phyloP scores from a whole-genome alignment of 2,888 invertebrate genomes.

The Yponomeuta sedellus region DNA sequence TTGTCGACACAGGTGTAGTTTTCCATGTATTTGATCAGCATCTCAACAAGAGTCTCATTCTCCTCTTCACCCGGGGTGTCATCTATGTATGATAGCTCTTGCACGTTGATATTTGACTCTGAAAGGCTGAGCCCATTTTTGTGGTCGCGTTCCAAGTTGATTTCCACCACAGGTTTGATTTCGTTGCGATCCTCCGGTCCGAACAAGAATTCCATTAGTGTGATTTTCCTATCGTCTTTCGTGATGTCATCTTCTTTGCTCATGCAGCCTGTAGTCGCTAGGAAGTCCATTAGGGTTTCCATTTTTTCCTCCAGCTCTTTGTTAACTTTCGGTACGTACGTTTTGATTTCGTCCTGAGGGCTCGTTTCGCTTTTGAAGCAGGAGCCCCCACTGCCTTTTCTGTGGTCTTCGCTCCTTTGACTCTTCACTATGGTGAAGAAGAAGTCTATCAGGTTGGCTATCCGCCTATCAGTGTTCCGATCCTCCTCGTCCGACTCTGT shows the following conservation, averaged over 20 bases:
- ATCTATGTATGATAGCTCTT: slow-evolving; percentile 58
- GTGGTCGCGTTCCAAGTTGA: slow-evolving; percentile 37
- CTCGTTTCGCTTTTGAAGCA: slow-evolving; percentile 63
- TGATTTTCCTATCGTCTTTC: slow-evolving; percentile 62
- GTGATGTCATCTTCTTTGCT: slow-evolving; percentile 42
- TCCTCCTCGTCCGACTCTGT: slow-evolving; percentile 58
- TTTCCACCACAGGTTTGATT: slow-evolving; percentile 49
- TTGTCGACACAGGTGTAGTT: slow-evolving; percentile 48
- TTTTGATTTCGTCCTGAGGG: slow-evolving; percentile 45
- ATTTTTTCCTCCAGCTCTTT: slow-evolving; percentile 66
- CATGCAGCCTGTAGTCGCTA: slow-evolving; percentile 64
- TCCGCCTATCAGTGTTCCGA: slow-evolving; percentile 56
- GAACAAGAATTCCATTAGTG: slow-evolving; percentile 68
- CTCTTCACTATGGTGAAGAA: slow-evolving; percentile 71
- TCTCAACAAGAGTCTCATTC: slow-evolving; percentile 60
- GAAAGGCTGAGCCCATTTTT: slow-evolving; percentile 48
- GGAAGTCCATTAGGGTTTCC: slow-evolving; percentile 68
- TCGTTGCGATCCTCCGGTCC: slow-evolving; percentile 50
- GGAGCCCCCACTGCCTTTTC: slow-evolving; percentile 61
- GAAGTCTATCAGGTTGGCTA: slow-evolving; percentile 68
- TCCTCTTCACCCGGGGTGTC: slow-evolving; percentile 64
- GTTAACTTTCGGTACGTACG: slow-evolving; percentile 49
- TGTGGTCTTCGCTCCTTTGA: slow-evolving; percentile 49
- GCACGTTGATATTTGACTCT: slow-evolving; percentile 57
- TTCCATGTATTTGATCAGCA: slow-evolving; percentile 69